These are phyloP conservation scores for Epizoanthus ramosus DNA, from an alignment of 92 coral and sea anemone genomes.

Conservation along the genomic window DNA sequence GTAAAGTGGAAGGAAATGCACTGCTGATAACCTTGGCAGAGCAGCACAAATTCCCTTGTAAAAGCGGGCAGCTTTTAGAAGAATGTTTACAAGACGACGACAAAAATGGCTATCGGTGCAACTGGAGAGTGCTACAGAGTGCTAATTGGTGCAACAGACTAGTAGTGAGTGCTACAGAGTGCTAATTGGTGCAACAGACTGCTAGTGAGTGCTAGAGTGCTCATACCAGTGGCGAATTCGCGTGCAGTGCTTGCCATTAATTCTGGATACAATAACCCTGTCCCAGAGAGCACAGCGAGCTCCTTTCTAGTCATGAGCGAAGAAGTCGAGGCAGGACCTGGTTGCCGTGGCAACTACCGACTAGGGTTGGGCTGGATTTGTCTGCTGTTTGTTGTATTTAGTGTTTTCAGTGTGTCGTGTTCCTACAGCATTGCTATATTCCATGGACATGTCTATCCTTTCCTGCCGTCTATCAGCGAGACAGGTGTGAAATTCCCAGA, in stretches of 20 bases:
- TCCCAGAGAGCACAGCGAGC: not conserved
- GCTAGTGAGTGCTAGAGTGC: not conserved
- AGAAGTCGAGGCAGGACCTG: not conserved
- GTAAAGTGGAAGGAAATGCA: no score
- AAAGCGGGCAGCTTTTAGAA: no score
- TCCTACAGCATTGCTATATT: slow-evolving; percentile 73
- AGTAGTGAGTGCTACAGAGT: no score
- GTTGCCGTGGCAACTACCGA: slow-evolving; percentile 30
- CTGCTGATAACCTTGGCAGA: no score
- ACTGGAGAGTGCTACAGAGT: no score
- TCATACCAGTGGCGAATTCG: not conserved
- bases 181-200: not conserved
- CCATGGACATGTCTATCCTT: slow-evolving; percentile 77
- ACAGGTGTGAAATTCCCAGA: slow-evolving; percentile 83
- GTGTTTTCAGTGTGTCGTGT: slow-evolving; percentile 58
- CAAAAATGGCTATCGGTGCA: no score
- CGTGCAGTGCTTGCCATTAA: not conserved
- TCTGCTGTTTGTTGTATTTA: slow-evolving; percentile 59
- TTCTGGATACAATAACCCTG: not conserved
- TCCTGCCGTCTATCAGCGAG: slow-evolving; percentile 84
- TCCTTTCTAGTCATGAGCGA: not conserved
- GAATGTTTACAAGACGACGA: no score
- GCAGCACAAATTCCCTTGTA: no score
- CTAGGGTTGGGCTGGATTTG: slow-evolving; percentile 84
- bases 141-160: no score